These are phyloP conservation scores for Drosophila prosaltans DNA, from an alignment of 1,140 invertebrate genomes.

Conservation along the genomic window DNA sequence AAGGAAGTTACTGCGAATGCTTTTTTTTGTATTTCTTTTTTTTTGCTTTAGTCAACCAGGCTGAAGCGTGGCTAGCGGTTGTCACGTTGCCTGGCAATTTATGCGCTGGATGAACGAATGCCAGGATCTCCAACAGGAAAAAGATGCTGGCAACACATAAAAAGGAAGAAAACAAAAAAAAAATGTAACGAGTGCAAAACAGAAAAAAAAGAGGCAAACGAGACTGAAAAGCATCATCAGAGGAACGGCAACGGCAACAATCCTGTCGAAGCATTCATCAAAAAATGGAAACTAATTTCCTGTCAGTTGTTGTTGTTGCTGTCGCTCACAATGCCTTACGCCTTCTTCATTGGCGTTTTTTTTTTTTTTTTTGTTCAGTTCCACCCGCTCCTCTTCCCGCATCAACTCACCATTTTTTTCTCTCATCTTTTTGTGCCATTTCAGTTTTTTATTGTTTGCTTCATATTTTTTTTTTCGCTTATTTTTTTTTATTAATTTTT, in stretches of 20 bases:
- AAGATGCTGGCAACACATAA: slow-evolving; percentile 25
- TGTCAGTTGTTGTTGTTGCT: slow-evolving; percentile 71
- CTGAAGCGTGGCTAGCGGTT: slow-evolving; percentile 77
- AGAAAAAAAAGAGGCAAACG: not conserved
- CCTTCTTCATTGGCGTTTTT: slow-evolving; percentile 55
- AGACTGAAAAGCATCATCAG: slow-evolving; percentile 17
- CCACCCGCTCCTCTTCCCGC: slow-evolving; percentile 30
- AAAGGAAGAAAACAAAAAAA: slow-evolving; percentile 27
- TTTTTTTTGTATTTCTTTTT: slow-evolving; percentile 30
- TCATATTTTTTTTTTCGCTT: slow-evolving; percentile 28
- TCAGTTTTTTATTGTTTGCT: slow-evolving; percentile 5
- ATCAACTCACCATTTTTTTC: not conserved
- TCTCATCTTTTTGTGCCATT: not conserved
- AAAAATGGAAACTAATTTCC: slow-evolving; percentile 83
- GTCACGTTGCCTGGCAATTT: slow-evolving; percentile 76
- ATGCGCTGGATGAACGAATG: slow-evolving; percentile 60
- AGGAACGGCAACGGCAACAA: slow-evolving; percentile 61
- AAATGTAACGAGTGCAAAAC: slow-evolving; percentile 8
- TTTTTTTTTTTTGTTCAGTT: slow-evolving; percentile 24
- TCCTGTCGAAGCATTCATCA: slow-evolving; percentile 83
- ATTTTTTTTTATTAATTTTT: slow-evolving; percentile 73
- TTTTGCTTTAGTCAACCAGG: slow-evolving; percentile 40
- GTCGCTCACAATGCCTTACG: slow-evolving; percentile 71
- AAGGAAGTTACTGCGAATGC: slow-evolving; percentile 70
- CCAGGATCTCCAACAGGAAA: slow-evolving; percentile 48